Conservation (phyloP, 1,140 invertebrate genomes). For the Cherax destructor region DNA sequence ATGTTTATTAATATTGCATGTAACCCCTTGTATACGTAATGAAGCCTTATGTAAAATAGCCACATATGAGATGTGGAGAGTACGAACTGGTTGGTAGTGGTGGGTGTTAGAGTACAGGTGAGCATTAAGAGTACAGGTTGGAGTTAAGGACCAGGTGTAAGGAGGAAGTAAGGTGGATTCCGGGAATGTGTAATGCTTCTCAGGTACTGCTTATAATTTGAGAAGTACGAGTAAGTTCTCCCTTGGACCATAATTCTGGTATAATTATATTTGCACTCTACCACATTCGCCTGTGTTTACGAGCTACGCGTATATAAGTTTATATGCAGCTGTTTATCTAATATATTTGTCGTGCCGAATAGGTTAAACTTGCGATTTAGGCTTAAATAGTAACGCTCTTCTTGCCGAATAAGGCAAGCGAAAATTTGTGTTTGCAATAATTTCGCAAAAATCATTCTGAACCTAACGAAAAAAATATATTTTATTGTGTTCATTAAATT, state of each 20-base stretch:
- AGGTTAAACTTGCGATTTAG: too few relatives aligned
- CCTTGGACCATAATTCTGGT: neutral
- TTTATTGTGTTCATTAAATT: too few relatives aligned
- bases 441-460: too few relatives aligned
- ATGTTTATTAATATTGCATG: slow-evolving; percentile 52
- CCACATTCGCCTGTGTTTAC: neutral
- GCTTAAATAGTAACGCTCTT: too few relatives aligned
- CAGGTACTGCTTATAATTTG: neutral
- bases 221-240: neutral
- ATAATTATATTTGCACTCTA: neutral
- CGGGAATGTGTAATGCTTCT: neutral
- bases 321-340: too few relatives aligned
- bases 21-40: slow-evolving; percentile 58
- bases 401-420: too few relatives aligned
- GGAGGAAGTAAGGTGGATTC: neutral
- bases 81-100: neutral
- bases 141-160: too few relatives aligned
- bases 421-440: too few relatives aligned
- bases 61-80: slow-evolving; percentile 50
- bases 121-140: neutral
- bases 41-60: slow-evolving; percentile 63
- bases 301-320: too few relatives aligned
- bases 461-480: too few relatives aligned
- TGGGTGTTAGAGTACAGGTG: neutral
- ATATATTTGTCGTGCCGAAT: too few relatives aligned